Evolutionary conservation across 2,113 vertebrate genomes (phyloP).

Genomic region (Prionailurus viverrinus): DNA sequence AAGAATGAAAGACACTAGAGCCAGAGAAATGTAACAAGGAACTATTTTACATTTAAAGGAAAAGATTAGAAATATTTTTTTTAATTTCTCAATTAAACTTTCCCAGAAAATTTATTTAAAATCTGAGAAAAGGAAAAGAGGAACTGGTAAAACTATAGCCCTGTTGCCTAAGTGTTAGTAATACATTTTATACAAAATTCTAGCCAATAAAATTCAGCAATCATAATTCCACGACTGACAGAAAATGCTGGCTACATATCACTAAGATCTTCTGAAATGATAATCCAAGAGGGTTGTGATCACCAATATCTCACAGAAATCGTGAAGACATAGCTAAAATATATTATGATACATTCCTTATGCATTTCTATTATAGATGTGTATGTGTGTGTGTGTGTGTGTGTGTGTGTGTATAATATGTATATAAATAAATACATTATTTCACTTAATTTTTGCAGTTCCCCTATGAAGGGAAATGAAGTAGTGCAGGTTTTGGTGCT

Average conservation of each 20-base stretch:
- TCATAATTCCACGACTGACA: neutral
- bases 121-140: neutral
- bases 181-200: neutral
- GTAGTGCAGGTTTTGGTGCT: neutral
- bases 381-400: neutral
- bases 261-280: neutral
- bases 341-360: neutral
- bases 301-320: neutral
- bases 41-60: neutral
- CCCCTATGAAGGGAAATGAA: neutral
- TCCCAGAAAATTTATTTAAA: neutral
- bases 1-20: neutral
- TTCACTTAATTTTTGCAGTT: neutral
- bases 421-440: neutral
- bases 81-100: neutral
- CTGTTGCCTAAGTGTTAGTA: neutral
- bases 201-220: conserved; percentile 25
- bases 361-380: neutral
- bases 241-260: neutral
- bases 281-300: neutral
- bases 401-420: neutral
- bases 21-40: neutral
- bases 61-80: neutral
- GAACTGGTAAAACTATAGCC: neutral
- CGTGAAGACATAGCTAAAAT: neutral